Evolutionary conservation across 2,113 vertebrate genomes (phyloP).

Genomic region (Orthochromis malagaraziensis): DNA sequence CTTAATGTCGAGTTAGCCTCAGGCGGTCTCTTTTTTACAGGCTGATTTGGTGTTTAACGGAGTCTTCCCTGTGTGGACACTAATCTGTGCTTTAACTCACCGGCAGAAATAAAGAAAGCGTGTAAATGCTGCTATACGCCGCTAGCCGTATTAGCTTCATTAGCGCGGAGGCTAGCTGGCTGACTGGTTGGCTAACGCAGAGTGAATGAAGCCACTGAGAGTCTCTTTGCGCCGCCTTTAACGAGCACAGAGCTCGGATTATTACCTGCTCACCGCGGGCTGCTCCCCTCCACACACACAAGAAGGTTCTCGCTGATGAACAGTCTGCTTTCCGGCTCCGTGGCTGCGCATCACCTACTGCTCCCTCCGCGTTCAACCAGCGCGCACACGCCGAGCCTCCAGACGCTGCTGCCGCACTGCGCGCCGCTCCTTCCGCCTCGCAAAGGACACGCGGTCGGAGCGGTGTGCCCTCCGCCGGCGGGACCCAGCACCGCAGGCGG

Average conservation of each 20-base stretch:
- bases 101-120: not conserved
- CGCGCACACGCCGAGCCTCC: not conserved
- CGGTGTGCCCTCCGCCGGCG: constrained; percentile 11
- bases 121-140: not conserved
- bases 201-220: not conserved
- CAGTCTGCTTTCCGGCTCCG: not conserved
- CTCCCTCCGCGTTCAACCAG: not conserved
- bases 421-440: constrained; percentile 24
- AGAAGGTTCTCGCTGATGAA: not conserved
- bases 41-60: rapidly evolving
- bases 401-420: constrained; percentile 15
- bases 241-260: not conserved
- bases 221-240: not conserved
- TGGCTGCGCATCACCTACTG: not conserved
- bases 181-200: not conserved
- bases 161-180: constrained; percentile 1
- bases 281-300: not conserved
- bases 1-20: not conserved
- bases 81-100: not conserved
- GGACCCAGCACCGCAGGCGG: not conserved
- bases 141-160: constrained; percentile 25
- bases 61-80: not conserved
- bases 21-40: not conserved
- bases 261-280: constrained; percentile 18
- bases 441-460: not conserved